Evolutionary conservation across 1,140 invertebrate species (phyloP), one percentile per base, ranked within the genome.

Genomic region (Anastrepha ludens): DNA sequence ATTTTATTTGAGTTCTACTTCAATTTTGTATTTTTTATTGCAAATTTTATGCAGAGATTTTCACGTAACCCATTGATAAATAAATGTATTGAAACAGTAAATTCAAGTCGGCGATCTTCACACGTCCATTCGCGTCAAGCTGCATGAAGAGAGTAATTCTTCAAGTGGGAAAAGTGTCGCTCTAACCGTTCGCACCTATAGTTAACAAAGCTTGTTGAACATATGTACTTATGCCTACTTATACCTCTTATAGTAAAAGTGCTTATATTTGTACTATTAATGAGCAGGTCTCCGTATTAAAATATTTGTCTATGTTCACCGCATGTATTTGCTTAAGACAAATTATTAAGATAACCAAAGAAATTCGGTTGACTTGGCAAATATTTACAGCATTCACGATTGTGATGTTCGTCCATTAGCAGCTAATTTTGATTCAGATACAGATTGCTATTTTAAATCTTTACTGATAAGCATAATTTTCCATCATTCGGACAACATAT

Each of bases 251-350:
- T 55, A 20, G 47, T n/a, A 17, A 55, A 47, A 55, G 74, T 50
- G 55, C 17, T 62, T n/a, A 11, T 81, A 13, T 55, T 58, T 55
- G 44, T 29, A 17, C 74, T 58, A 81, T n/a, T 17, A 44, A n/a
- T 29, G 65, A 70, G 65, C 65, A 55, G 29, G 29, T 29, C 39
- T 70, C 39, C 65, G 39, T 70, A 15, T 13, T 41, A 15, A 39
- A 29, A 70, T 55, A 55, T 55, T 11, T 55, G 50, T 6, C 6
- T 6, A 6, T 55, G 50, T 3, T 55, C 50, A 11, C 11, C 50
- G 50, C 50, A 55, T 55, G 17, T 85, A 20, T 85, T 85, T 85
- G 81, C 55, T 85, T 59, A 58, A 85, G n/a, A 29, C 59, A 85
- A 85, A 59, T 85, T 59, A 29, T 85, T 59, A 0, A 39, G 81